Conservation (phyloP, 2,888 invertebrate species). For the Hetaerina titia region DNA sequence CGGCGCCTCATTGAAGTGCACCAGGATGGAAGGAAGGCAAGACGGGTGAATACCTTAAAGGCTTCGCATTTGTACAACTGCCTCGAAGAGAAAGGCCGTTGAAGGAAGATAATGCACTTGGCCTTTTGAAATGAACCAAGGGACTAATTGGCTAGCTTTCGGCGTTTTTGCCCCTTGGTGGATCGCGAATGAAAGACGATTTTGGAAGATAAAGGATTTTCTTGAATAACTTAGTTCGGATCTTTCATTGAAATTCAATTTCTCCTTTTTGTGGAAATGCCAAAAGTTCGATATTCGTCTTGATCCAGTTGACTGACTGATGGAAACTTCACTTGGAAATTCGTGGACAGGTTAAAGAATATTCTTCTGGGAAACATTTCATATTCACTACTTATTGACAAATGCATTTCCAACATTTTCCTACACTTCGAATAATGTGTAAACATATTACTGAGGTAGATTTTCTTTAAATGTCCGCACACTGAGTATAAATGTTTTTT, state of each 20-base stretch:
- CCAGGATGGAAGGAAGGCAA: constrained; percentile 15
- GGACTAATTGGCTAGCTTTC: constrained; percentile 15
- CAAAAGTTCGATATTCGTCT: neutral
- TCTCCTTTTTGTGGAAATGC: neutral
- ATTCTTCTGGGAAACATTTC: no score
- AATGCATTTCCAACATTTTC: no score
- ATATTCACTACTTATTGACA: no score
- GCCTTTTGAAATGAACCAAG: constrained; percentile 4
- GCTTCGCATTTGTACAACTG: neutral
- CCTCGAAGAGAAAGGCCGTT: neutral
- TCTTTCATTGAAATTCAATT: neutral
- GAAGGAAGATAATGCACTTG: constrained; percentile 17
- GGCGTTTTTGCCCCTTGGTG: neutral
- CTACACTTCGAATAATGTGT: no score
- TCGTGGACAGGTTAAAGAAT: neutral
- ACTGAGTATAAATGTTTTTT: no score
- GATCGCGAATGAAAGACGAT: neutral
- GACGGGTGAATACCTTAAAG: constrained; percentile 35
- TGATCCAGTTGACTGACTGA: neutral
- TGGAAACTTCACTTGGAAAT: neutral
- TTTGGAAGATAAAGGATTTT: constrained; percentile 13
- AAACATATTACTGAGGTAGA: no score
- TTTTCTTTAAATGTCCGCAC: no score
- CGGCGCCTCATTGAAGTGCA: constrained; percentile 30
- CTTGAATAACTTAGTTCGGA: neutral